Evolutionary conservation across 2,888 invertebrate genomes (phyloP), one percentile per base, ranked within the genome.

Genomic region (Griposia aprilina): DNA sequence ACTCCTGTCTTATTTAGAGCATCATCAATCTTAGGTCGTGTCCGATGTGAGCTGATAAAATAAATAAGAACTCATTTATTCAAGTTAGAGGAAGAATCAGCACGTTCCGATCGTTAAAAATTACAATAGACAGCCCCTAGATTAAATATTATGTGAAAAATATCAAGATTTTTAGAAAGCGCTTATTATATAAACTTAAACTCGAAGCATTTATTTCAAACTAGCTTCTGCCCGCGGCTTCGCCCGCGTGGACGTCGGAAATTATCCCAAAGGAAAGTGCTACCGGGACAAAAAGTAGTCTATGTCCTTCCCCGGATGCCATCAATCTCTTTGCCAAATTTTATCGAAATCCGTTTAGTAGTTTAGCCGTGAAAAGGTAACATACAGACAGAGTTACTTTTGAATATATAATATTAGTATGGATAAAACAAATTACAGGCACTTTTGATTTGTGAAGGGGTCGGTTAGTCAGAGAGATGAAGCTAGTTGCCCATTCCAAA

Each of bases 11-110:
- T 57, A 70, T 63, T 80, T 36, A 70, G 20, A 1, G 4, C 48
- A 80, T 48, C 48, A 70, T 48, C 48, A 26, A 70, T 72, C 80
- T 41, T 13, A 26, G 55, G 26, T 57, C 11, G 17, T 2, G 17
- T 36, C 10, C 62, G 26, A 72, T 36, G 62, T 55, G 52, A 10
- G 2, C 4, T 30, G 59, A 79, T 81, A 67, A 81, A 82, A 75
- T 81, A 81, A 82, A 79, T 75, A 41, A 26, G 17, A 66, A 23
- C 48, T 67, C n/a, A 36, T 79, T 82, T 66, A 67, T 82, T 60
- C 26, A 55, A 60, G 17, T 66, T 11, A 36, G 15, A 48, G 1
- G 11, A 48, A 55, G 55, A 36, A 48, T 48, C 45, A 60, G 82
- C 79, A 79, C 79, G 79, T 60, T 79, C 55, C 10, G 17, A 66